Conservation (phyloP, 2,797 vertebrate genomes). For the Gadopsis bispinosus region DNA sequence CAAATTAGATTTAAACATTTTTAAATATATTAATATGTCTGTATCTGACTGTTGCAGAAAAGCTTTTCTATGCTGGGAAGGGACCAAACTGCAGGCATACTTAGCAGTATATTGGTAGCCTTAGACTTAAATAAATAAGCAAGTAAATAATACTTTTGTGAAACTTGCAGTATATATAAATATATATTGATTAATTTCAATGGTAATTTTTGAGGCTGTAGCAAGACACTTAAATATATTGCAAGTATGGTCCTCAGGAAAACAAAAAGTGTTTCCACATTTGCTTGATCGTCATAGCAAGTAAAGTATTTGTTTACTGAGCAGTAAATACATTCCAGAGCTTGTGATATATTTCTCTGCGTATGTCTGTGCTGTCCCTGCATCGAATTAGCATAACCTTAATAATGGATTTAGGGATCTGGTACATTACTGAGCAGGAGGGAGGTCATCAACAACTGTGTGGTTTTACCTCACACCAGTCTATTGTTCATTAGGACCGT, state of each 20-base stretch:
- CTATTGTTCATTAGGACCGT: constrained; percentile 61
- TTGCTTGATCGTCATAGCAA: constrained; percentile 49
- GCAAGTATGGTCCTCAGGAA: background rate
- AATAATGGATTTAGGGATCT: constrained; percentile 74
- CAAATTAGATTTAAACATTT: background rate
- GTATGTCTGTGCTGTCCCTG: constrained; percentile 45
- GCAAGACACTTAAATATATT: constrained; percentile 21
- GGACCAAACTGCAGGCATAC: background rate
- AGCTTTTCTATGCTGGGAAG: background rate
- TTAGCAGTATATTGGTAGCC: background rate
- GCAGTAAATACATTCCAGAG: constrained; percentile 46
- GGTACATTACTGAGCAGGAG: constrained; percentile 73
- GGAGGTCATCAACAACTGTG: constrained; percentile 71
- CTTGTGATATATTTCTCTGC: constrained; percentile 63
- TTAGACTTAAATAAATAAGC: too few species aligned
- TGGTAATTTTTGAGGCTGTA: background rate
- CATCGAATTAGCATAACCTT: constrained; percentile 74
- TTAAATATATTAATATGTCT: background rate
- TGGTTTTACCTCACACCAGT: constrained; percentile 61
- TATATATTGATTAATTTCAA: background rate
- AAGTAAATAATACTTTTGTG: background rate
- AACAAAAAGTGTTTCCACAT: constrained; percentile 14
- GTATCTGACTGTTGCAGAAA: background rate
- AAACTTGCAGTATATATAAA: background rate
- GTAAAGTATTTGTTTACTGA: constrained; percentile 63